A percentile compares a stretch with the other conserved stretches of the same genome.
Conservation (phyloP, 2,797 vertebrate species). For the Linurgus olivaceus region DNA sequence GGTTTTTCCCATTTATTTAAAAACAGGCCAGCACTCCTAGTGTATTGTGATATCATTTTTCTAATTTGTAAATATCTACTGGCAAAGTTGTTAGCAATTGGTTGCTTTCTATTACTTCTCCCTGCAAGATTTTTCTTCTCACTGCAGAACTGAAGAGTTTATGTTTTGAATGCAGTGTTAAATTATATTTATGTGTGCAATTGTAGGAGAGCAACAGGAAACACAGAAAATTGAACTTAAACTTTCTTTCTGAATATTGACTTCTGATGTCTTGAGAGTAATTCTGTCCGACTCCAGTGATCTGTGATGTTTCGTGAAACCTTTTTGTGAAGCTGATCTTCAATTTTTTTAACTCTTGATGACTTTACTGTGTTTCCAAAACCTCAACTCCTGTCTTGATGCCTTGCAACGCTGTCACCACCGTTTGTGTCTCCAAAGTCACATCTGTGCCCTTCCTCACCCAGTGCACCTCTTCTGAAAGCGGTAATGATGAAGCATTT, state of each 20-base stretch:
- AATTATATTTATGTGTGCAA: not conserved
- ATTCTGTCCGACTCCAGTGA: not conserved
- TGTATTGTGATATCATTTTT: not conserved
- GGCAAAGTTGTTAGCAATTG: not conserved
- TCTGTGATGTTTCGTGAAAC: not conserved
- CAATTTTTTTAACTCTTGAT: not conserved
- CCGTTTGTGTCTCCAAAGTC: not conserved
- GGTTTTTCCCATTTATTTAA: not conserved
- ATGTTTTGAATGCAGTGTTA: not conserved
- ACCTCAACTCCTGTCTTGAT: not conserved
- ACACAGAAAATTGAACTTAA: not conserved
- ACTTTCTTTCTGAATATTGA: not conserved
- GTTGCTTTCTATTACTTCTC: not conserved
- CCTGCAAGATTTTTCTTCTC: not conserved
- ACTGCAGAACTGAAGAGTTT: not conserved
- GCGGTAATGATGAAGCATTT: not conserved
- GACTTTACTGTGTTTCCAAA: not conserved
- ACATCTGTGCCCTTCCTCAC: not conserved
- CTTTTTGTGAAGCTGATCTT: not conserved
- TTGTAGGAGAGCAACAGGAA: not conserved
- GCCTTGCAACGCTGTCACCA: not conserved
- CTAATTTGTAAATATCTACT: not conserved
- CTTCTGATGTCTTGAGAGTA: not conserved
- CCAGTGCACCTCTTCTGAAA: not conserved
- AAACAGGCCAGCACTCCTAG: not conserved